Base-by-base conservation (phyloP, 2,888 invertebrate species). In the Drosophila meridiana region DNA sequence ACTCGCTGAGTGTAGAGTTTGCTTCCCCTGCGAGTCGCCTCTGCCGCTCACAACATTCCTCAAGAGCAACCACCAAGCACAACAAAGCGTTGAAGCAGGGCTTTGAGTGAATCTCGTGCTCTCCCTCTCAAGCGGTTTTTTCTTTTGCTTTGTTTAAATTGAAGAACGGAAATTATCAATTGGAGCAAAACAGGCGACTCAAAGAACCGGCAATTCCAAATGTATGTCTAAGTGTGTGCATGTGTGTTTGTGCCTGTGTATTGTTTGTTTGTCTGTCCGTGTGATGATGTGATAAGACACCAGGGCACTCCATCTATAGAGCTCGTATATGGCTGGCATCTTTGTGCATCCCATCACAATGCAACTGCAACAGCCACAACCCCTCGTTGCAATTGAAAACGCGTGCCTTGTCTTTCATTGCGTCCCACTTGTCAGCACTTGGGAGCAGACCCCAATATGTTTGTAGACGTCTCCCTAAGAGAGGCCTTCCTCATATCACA, bases 111-210 rank as follows among this genome's bases (percentile, higher is more conserved):
- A 57, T 58, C 60, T 57, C 60, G 63, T 48, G 65, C 57, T 65
- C 50, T 62, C 32, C 58, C 64, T 56, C 42, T 40, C 13, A 48
- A 11, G 13, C 48, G 13, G n/a, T 38, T 26, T 45, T 42, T 76
- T 61, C 69, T 50, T 61, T 76, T 32, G 30, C 30, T 52, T 70
- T 84, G 69, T 73, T 79, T 78, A 73, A 85, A 79, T 85, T 87
- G 69, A 81, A 73, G 67, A 73, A 83, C 85, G 87, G 87, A 86
- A 85, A 86, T 85, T 82, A 83, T 86, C 85, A 86, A 86, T 86
- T 86, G 82, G 76, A 78, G 78, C 57, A 78, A 67, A 71, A n/a
- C 55, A 65, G 48, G 65, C 72, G 53, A 68, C 68, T 76, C 56
- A 60, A 73, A 76, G 81, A 79, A 76, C 73, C 70, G 76, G 78